Evolutionary conservation across 2,888 invertebrate genomes (phyloP).

Genomic region (Ennomos erosarius): DNA sequence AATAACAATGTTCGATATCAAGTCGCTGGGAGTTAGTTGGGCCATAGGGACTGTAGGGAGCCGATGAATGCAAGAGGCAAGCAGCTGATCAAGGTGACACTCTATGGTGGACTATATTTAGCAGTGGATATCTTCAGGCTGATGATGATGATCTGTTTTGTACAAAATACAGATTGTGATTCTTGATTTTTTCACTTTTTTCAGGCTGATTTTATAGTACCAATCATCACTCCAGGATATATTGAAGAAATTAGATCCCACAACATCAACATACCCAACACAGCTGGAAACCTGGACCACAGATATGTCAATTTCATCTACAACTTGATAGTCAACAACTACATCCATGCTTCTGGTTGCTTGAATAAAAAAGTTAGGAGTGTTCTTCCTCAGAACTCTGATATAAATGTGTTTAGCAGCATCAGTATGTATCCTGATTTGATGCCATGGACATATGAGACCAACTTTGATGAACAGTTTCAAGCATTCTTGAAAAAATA

Average conservation of each 20-base stretch:
- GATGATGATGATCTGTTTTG: too few relatives aligned
- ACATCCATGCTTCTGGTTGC: constrained; percentile 77
- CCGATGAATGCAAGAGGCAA: too few relatives aligned
- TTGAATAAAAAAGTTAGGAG: constrained; percentile 79
- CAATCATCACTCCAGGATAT: constrained; percentile 82
- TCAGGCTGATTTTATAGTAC: constrained; percentile 84
- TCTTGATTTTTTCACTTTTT: constrained; percentile 23
- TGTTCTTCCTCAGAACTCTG: constrained; percentile 70
- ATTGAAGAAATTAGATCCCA: constrained; percentile 74
- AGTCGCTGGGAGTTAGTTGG: too few relatives aligned
- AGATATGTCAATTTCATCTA: constrained; percentile 81
- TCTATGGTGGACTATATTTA: too few relatives aligned
- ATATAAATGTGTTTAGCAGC: constrained; percentile 60
- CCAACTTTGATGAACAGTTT: constrained; percentile 75
- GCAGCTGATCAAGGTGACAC: too few relatives aligned
- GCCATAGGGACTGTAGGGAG: too few relatives aligned
- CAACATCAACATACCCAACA: constrained; percentile 61
- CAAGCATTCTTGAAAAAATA: constrained; percentile 66
- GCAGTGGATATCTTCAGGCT: too few relatives aligned
- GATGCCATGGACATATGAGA: constrained; percentile 78
- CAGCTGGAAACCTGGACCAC: constrained; percentile 75
- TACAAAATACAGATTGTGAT: too few relatives aligned
- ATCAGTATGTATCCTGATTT: constrained; percentile 77
- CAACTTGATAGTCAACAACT: constrained; percentile 75
- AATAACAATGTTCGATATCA: too few relatives aligned